Base-by-base conservation (phyloP, 2,888 invertebrate species). In the Eretmocerus hayati region DNA sequence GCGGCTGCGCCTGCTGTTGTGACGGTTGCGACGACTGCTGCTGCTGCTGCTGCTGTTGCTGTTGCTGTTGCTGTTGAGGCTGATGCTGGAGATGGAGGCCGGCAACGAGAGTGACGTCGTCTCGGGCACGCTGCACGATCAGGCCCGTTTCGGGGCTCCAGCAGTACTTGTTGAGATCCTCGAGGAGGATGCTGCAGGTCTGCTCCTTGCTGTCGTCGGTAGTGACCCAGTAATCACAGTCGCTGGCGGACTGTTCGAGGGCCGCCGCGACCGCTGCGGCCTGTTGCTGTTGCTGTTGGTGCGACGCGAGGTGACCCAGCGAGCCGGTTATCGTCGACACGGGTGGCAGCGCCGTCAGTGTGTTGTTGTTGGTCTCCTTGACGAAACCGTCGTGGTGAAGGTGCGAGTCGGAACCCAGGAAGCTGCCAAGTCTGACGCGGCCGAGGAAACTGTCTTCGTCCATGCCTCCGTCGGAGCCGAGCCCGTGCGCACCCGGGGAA, bases 81-180 rank as follows among this genome's bases (percentile, higher is more conserved):
- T 19, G 2, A 8, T 26, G 39, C 39, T 39, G 39, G 3, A 23
- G n/a, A 9, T 19, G 30, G 30, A 30, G 30, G 16, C 37, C 37
- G 37, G 40, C 20, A 13, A 23, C 48, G n/a, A n/a, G n/a, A n/a
- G n/a, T n/a, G n/a, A n/a, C n/a, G n/a, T n/a, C n/a, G n/a, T n/a
- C n/a, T n/a, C n/a, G n/a, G n/a, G n/a, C 36, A 2, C 47, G 44
- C 15, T 44, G 49, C 3, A 42, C 15, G 18, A 46, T 23, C 4
- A 43, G 39, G 58, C 58, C 13, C 13, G 47, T 8, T 3, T 19
- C 64, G 2, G 66, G 58, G 33, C 63, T 63, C 88, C 88, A 88
- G 66, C 87, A 88, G 69, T 84, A 87, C 69, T 87, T 87, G 72
- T 88, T 88, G 61, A 89, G 78, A 73, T 89, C 90, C 70, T 90